These are phyloP conservation scores for Drosophila biarmipes DNA, from an alignment of 1,140 invertebrate species.

Conservation along the genomic window DNA sequence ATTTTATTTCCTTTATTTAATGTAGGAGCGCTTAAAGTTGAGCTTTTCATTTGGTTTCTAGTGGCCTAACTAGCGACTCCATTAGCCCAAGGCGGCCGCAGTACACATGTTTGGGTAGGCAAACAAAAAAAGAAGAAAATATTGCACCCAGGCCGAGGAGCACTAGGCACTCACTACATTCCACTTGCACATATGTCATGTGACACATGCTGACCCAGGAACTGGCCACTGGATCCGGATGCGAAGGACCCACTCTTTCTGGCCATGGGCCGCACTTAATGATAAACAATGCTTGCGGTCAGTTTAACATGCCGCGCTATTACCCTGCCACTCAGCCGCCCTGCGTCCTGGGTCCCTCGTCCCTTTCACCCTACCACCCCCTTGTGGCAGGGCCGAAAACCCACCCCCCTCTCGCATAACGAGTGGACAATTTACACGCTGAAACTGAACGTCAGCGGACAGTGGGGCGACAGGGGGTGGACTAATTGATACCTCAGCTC, in stretches of 20 bases:
- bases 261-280: constrained; percentile 62
- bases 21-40: constrained; percentile 64
- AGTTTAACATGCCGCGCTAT: constrained; percentile 83
- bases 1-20: constrained; percentile 79
- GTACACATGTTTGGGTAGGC: constrained; percentile 62
- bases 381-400: constrained; percentile 1
- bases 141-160: constrained; percentile 9
- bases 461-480: neutral
- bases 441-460: constrained; percentile 57
- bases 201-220: constrained; percentile 66
- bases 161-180: constrained; percentile 31
- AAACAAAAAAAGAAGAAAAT: constrained; percentile 12
- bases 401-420: constrained; percentile 53
- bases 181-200: constrained; percentile 68
- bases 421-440: constrained; percentile 81
- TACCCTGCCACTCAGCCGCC: constrained; percentile 62
- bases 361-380: neutral
- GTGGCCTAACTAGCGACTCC: constrained; percentile 64
- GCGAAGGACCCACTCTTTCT: constrained; percentile 13
- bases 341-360: constrained; percentile 3
- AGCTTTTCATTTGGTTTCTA: constrained; percentile 50
- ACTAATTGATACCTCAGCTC: constrained; percentile 34
- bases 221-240: constrained; percentile 18
- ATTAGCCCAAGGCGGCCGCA: constrained; percentile 62
- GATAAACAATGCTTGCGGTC: constrained; percentile 83